phyloP scores from a whole-genome alignment of 2,797 vertebrate species.

The Leptoclinus maculatus region DNA sequence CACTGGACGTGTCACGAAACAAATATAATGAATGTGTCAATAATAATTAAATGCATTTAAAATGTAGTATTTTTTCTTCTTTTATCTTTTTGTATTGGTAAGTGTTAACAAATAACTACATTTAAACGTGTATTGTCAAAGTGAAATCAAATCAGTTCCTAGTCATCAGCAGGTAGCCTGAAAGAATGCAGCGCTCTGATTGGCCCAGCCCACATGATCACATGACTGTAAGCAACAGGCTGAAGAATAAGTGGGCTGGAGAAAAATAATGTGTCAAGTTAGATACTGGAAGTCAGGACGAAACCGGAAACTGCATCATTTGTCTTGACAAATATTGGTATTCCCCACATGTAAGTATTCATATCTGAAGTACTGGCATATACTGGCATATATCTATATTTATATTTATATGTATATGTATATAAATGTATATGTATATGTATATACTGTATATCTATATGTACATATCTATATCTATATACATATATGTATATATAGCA shows the following conservation, averaged over 20 bases:
- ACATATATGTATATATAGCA: no score
- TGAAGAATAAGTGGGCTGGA: background rate
- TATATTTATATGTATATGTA: no score
- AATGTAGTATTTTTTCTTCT: background rate
- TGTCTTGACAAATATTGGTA: fast-evolving
- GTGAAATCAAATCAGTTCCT: background rate
- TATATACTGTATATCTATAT: no score
- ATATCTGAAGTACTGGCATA: background rate
- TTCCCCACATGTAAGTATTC: background rate
- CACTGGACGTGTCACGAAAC: background rate
- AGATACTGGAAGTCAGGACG: fast-evolving
- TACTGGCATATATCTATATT: no score
- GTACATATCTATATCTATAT: no score
- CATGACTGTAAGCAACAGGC: constrained; percentile 59
- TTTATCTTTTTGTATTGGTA: background rate
- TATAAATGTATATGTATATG: no score
- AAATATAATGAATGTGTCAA: background rate
- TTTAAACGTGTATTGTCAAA: background rate
- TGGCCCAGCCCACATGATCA: constrained; percentile 55
- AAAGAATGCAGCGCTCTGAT: constrained; percentile 34
- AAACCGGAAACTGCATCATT: background rate
- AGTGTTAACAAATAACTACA: background rate
- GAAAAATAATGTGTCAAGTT: constrained; percentile 14
- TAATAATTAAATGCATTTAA: background rate
- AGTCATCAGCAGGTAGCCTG: background rate